These are phyloP conservation scores for Callitettix versicolor DNA, from an alignment of 1,140 invertebrate genomes.

Conservation along the genomic window DNA sequence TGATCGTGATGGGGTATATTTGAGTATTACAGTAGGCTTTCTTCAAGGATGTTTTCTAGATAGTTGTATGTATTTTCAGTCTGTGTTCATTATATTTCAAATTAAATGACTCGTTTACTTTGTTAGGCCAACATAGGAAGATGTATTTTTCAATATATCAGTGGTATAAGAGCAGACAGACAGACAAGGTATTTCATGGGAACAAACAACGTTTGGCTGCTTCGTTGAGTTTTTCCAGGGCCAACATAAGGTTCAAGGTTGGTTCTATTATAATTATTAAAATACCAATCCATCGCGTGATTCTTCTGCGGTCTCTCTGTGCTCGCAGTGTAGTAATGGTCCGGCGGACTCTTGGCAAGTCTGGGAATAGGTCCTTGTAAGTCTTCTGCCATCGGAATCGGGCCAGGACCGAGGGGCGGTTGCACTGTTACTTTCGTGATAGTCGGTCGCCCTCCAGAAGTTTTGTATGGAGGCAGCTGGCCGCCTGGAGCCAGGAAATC, in stretches of 20 bases:
- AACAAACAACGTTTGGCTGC: neutral
- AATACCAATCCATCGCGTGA: conserved; percentile 60
- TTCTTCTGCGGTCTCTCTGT: conserved; percentile 22
- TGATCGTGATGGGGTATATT: no score
- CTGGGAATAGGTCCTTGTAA: conserved; percentile 21
- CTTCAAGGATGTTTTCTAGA: no score
- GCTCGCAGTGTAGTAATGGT: conserved; percentile 23
- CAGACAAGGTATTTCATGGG: no score
- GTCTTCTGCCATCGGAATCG: conserved; percentile 21
- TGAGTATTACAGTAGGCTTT: no score
- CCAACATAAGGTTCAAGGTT: conserved; percentile 54
- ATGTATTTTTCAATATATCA: no score
- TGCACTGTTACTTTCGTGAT: conserved; percentile 46
- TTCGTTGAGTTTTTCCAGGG: conserved; percentile 27
- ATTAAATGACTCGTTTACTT: no score
- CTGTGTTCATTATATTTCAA: no score
- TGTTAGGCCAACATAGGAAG: no score
- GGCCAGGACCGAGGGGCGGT: conserved; percentile 25
- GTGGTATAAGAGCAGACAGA: no score
- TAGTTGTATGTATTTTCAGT: no score
- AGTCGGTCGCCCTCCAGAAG: conserved; percentile 38
- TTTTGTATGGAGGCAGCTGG: conserved; percentile 32
- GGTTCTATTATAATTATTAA: conserved; percentile 62
- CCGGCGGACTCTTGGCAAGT: conserved; percentile 23
- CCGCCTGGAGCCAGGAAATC: conserved; percentile 46